A percentile compares a stretch with the other conserved stretches of the same genome.
Conservation (phyloP, 2,113 vertebrate species). For the Zootoca vivipara region DNA sequence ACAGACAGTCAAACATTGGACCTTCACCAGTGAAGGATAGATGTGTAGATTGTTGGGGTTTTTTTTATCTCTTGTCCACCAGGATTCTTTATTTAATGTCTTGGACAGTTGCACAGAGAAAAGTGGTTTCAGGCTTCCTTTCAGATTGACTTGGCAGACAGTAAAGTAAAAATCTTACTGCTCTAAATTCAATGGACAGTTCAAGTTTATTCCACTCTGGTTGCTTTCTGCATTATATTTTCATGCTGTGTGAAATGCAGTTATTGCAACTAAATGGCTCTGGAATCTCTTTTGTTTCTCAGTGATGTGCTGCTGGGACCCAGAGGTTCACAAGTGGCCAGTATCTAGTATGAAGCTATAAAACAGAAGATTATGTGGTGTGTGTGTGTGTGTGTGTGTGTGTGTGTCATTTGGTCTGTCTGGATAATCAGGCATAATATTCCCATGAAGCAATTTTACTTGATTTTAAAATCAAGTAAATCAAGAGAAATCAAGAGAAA, state of each 20-base stretch:
- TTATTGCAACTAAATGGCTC: not conserved
- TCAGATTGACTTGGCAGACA: not conserved
- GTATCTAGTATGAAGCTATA: not conserved
- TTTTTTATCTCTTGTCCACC: not conserved
- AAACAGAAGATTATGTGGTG: not conserved
- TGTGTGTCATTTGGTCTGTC: not conserved
- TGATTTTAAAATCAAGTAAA: no score
- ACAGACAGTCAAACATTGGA: not conserved
- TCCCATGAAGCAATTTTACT: not conserved
- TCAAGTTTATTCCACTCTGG: not conserved
- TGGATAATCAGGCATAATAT: not conserved
- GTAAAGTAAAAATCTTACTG: not conserved
- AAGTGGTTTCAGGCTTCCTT: constrained; percentile 17
- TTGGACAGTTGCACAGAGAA: not conserved
- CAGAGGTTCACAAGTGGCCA: not conserved
- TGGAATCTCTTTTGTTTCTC: not conserved
- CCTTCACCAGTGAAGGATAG: not conserved
- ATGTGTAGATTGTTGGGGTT: not conserved
- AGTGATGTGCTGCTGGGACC: not conserved
- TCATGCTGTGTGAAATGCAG: not conserved
- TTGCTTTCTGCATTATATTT: not conserved
- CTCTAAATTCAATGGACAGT: not conserved
- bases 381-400: not conserved
- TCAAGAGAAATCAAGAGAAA: no score
- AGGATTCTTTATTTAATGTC: not conserved